These are phyloP conservation scores for Buceros bicornis DNA, from an alignment of 2,797 vertebrate genomes.

Conservation along the genomic window DNA sequence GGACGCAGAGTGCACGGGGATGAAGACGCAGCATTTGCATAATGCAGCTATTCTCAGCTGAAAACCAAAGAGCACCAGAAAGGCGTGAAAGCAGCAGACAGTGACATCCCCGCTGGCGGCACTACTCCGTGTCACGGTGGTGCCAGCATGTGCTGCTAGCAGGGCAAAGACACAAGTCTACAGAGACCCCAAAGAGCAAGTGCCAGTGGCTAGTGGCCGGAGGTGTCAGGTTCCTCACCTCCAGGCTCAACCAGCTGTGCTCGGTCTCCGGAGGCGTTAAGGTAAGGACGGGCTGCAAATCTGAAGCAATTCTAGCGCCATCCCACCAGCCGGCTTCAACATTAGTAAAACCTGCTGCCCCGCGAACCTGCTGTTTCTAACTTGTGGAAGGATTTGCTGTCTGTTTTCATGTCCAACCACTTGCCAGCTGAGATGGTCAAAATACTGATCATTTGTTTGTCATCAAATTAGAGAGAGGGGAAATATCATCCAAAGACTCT, in stretches of 20 bases:
- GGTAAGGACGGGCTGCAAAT: background rate
- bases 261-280: background rate
- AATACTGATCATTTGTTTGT: background rate
- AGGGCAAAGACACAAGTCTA: background rate
- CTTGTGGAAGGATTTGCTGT: background rate
- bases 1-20: rapidly evolving
- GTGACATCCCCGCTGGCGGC: background rate
- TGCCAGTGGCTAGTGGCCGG: background rate
- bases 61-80: background rate
- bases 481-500: background rate
- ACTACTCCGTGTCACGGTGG: background rate
- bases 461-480: background rate
- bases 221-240: background rate
- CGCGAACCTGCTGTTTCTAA: background rate
- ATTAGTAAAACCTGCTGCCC: background rate
- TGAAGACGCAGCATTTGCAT: background rate
- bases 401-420: background rate
- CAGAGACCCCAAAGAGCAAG: background rate
- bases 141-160: background rate
- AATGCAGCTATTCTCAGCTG: background rate
- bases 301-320: background rate
- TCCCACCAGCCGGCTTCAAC: background rate
- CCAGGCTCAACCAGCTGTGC: background rate
- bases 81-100: background rate
- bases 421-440: background rate